These are phyloP conservation scores for Enteromius radiatus DNA, from an alignment of 2,797 vertebrate genomes.

Conservation along the genomic window DNA sequence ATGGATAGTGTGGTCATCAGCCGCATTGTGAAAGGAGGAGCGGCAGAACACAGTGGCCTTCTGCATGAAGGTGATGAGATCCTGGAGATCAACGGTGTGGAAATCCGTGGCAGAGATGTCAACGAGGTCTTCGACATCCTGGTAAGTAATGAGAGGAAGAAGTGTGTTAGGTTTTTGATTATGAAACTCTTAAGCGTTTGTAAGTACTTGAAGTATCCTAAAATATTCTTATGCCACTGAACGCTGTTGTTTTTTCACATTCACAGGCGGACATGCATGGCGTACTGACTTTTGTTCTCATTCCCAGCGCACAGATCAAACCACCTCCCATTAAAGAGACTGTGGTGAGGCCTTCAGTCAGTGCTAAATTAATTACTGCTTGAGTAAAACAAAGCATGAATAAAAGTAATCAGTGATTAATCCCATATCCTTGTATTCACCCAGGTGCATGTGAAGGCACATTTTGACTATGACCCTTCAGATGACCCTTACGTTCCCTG, in stretches of 20 bases:
- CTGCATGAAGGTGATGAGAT: slow-evolving; percentile 96
- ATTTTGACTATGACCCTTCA: slow-evolving; percentile 97
- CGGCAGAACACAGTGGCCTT: slow-evolving; percentile 92
- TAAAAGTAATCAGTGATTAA: background rate
- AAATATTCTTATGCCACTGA: background rate
- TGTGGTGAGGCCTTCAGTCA: slow-evolving; percentile 83
- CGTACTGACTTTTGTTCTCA: slow-evolving; percentile 92
- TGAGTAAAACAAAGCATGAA: background rate
- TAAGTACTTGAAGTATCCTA: background rate
- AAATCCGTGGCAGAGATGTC: slow-evolving; percentile 97
- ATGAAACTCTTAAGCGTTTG: background rate
- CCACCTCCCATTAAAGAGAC: slow-evolving; percentile 89
- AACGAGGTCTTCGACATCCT: slow-evolving; percentile 98
- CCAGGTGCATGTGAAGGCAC: slow-evolving; percentile 94
- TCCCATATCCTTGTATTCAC: slow-evolving; percentile 27
- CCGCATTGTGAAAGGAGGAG: slow-evolving; percentile 95
- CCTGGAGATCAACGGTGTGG: slow-evolving; percentile 93
- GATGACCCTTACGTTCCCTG: slow-evolving; percentile 97
- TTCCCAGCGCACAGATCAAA: slow-evolving; percentile 89
- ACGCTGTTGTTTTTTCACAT: background rate
- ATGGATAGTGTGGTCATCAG: slow-evolving; percentile 98
- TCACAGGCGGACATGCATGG: slow-evolving; percentile 97
- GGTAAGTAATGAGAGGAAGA: slow-evolving; percentile 69
- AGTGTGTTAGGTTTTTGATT: background rate
- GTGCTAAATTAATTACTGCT: background rate